A percentile compares a stretch with the other conserved stretches of the same genome.
These are phyloP conservation scores for Willisornis vidua DNA, from an alignment of 2,113 vertebrate species.

Conservation along the genomic window DNA sequence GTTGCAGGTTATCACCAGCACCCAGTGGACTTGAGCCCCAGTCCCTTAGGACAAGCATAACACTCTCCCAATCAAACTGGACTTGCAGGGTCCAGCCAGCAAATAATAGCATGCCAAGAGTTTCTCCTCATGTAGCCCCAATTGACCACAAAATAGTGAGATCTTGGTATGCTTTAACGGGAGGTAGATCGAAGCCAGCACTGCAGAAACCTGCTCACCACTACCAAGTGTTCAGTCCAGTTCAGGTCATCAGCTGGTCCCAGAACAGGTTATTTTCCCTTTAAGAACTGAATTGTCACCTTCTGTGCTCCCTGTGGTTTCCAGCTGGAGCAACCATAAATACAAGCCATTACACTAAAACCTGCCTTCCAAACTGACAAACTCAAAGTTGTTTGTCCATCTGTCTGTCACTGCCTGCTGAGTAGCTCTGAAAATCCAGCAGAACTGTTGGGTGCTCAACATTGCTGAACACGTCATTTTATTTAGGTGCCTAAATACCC, in stretches of 20 bases:
- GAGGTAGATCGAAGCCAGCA: background rate
- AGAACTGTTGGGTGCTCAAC: background rate
- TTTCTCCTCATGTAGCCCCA: background rate
- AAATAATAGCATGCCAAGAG: background rate
- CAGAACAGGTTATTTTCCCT: background rate
- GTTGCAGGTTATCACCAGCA: background rate
- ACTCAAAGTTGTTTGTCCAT: background rate
- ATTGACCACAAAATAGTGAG: background rate
- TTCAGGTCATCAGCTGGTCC: rapidly evolving
- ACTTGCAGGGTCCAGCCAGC: background rate
- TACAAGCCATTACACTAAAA: background rate
- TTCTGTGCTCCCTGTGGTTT: background rate
- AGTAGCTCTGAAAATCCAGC: background rate
- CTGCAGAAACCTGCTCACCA: background rate
- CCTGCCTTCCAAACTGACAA: background rate
- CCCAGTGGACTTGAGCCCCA: background rate
- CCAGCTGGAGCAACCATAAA: background rate
- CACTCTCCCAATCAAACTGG: background rate
- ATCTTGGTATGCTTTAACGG: background rate
- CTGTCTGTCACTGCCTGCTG: background rate
- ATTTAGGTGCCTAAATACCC: background rate
- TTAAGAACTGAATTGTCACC: background rate
- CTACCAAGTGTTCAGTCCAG: background rate
- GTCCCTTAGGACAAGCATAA: background rate
- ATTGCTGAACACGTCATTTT: background rate